Conservation (phyloP, 2,797 vertebrate genomes). For the Enteromius viviparus region DNA sequence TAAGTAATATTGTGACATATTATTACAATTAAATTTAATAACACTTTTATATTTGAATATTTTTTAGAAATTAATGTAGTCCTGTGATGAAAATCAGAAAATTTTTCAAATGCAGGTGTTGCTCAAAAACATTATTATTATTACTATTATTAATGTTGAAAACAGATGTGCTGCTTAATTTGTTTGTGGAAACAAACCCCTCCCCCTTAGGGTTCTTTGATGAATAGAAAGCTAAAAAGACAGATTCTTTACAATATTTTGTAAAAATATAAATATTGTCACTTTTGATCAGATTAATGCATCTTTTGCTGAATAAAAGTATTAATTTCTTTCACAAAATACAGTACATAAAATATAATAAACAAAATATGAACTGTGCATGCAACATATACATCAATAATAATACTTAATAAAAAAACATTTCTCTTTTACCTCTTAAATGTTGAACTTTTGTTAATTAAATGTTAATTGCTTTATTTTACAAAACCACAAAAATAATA, state of each 20-base stretch:
- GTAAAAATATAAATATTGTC: neutral
- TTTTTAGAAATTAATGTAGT: too few relatives aligned
- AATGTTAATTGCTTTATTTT: neutral
- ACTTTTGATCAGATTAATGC: neutral
- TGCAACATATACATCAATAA: neutral
- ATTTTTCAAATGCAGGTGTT: too few relatives aligned
- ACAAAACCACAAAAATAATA: neutral
- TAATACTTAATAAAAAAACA: neutral
- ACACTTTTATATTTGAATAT: neutral
- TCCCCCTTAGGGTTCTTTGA: neutral
- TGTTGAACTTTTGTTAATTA: neutral
- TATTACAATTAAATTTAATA: neutral
- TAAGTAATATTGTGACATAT: neutral
- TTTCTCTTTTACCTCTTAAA: neutral
- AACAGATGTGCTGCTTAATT: too few relatives aligned
- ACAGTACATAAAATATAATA: neutral
- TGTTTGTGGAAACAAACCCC: neutral
- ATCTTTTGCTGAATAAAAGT: neutral
- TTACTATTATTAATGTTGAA: too few relatives aligned
- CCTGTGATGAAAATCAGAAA: too few relatives aligned
- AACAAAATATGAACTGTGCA: neutral
- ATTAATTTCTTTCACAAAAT: neutral
- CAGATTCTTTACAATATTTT: neutral
- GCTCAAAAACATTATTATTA: too few relatives aligned
- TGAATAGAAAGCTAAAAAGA: neutral